These are phyloP conservation scores for Eira barbara DNA, from an alignment of 2,113 vertebrate species.

Conservation along the genomic window DNA sequence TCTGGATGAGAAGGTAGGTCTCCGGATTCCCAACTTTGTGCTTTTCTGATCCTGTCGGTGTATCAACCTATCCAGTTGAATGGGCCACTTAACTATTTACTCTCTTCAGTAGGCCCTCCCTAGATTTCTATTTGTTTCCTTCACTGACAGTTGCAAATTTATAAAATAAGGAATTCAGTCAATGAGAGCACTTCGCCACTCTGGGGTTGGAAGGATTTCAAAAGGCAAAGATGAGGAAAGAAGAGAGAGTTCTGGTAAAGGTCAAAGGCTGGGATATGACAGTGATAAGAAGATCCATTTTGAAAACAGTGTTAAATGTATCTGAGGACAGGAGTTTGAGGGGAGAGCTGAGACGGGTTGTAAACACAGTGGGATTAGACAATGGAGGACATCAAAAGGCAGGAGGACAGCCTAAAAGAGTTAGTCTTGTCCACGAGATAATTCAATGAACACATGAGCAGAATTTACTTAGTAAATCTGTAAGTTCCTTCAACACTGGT, in stretches of 20 bases:
- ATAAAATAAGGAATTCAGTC: not conserved
- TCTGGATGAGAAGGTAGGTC: not conserved
- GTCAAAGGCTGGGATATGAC: not conserved
- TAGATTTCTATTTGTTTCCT: not conserved
- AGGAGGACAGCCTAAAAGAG: not conserved
- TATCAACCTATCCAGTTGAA: not conserved
- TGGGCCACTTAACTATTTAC: not conserved
- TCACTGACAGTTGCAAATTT: not conserved
- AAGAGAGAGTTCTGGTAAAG: not conserved
- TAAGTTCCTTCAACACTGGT: not conserved
- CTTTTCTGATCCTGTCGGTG: not conserved
- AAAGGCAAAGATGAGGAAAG: not conserved
- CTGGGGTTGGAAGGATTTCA: not conserved
- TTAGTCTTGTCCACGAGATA: not conserved
- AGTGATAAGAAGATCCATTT: not conserved
- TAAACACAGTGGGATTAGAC: not conserved
- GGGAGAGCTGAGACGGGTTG: not conserved
- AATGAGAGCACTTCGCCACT: not conserved
- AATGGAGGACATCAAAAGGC: not conserved
- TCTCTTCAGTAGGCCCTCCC: not conserved
- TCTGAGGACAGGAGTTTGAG: not conserved
- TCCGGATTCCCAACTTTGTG: not conserved
- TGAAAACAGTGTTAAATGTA: not conserved
- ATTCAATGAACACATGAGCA: not conserved
- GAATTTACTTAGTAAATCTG: not conserved